Evolutionary conservation across 2,888 invertebrate genomes (phyloP).

Genomic region (Alsophila aescularia): DNA sequence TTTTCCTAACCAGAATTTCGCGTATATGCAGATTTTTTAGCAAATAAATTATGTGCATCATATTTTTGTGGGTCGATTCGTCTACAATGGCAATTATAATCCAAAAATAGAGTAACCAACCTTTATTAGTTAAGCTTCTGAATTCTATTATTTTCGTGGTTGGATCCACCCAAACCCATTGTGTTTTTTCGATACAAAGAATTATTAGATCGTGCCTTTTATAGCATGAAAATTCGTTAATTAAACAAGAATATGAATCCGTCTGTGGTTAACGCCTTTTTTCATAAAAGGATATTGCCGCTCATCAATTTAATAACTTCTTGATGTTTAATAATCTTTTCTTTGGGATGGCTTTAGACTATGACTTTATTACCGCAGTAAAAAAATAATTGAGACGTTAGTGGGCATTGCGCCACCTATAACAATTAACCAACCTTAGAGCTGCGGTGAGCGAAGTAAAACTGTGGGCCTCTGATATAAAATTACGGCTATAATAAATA

Average conservation of each 20-base stretch:
- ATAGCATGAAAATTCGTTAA: constrained; percentile 78
- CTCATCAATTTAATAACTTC: constrained; percentile 77
- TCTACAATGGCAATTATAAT: constrained; percentile 12
- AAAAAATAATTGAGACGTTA: constrained; percentile 36
- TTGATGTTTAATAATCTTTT: constrained; percentile 65
- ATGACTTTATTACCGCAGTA: constrained; percentile 36
- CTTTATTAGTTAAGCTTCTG: constrained; percentile 55
- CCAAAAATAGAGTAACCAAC: constrained; percentile 19
- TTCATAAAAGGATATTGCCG: constrained; percentile 68
- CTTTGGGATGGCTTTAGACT: constrained; percentile 37
- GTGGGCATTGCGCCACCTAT: constrained; percentile 28
- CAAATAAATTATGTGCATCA: too few relatives aligned
- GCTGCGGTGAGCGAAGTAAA: neutral
- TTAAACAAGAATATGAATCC: constrained; percentile 75
- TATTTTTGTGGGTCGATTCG: too few relatives aligned
- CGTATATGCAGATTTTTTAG: too few relatives aligned
- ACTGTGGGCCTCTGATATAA: neutral
- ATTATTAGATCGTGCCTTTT: constrained; percentile 66
- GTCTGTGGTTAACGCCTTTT: constrained; percentile 74
- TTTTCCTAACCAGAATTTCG: too few relatives aligned
- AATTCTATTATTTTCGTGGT: constrained; percentile 49
- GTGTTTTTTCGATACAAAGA: constrained; percentile 44
- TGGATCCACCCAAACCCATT: constrained; percentile 40
- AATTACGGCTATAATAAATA: too few relatives aligned
- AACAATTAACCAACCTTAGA: constrained; percentile 5